Evolutionary conservation across 2,113 vertebrate species (phyloP).

Genomic region (Heterocephalus glaber): DNA sequence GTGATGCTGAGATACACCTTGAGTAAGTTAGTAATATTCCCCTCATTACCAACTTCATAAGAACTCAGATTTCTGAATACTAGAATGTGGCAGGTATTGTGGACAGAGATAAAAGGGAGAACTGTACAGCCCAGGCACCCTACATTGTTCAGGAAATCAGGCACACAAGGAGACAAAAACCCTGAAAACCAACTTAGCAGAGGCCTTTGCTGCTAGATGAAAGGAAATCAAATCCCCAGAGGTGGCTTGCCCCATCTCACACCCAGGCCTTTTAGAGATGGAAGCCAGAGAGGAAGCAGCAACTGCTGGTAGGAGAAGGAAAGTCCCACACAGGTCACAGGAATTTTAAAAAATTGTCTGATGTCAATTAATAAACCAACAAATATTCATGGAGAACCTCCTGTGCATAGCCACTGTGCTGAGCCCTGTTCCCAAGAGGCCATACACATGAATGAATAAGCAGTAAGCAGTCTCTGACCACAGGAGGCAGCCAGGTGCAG

Average conservation of each 20-base stretch:
- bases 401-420: not conserved
- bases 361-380: not conserved
- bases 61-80: not conserved
- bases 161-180: not conserved
- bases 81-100: rapidly evolving
- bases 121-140: rapidly evolving
- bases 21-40: not conserved
- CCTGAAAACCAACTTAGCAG: not conserved
- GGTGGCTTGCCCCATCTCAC: rapidly evolving
- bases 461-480: not conserved
- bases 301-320: not conserved
- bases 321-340: not conserved
- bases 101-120: not conserved
- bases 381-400: not conserved
- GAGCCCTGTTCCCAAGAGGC: not conserved
- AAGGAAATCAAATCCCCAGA: not conserved
- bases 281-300: not conserved
- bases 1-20: not conserved
- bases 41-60: not conserved
- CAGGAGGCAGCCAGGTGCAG: not conserved
- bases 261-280: rapidly evolving
- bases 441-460: not conserved
- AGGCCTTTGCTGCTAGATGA: not conserved
- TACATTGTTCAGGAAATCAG: not conserved
- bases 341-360: not conserved